These are phyloP conservation scores for Calephelis perditalis DNA, from an alignment of 2,888 invertebrate genomes.

Conservation along the genomic window DNA sequence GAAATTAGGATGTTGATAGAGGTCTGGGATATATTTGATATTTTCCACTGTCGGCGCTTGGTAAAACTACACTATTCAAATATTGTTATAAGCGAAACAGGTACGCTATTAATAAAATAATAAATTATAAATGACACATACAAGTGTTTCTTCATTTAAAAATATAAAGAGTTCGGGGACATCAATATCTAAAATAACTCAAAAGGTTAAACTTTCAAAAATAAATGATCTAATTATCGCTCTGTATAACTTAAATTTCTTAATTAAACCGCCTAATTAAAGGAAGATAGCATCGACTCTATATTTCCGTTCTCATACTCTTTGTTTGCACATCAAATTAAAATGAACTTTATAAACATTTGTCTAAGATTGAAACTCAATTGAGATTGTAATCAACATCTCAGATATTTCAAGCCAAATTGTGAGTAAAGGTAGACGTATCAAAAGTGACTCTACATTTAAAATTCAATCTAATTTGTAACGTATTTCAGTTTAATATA, in stretches of 20 bases:
- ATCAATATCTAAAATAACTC: not conserved
- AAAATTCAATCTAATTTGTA: constrained; percentile 9
- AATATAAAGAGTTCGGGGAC: not conserved
- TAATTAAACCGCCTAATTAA: constrained; percentile 70
- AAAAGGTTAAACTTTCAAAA: constrained; percentile 2
- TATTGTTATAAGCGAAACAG: no score
- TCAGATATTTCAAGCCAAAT: constrained; percentile 9
- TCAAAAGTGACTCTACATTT: not conserved
- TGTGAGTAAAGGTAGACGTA: not conserved
- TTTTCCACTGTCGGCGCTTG: no score
- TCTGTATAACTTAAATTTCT: constrained; percentile 53
- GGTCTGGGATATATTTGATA: not conserved
- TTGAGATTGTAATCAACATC: not conserved
- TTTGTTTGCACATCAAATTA: constrained; percentile 12
- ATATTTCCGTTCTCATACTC: constrained; percentile 34
- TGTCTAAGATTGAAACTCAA: not conserved
- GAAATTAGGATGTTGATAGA: not conserved
- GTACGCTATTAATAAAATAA: no score
- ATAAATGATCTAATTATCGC: constrained; percentile 67
- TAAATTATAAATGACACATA: no score
- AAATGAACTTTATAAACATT: constrained; percentile 7
- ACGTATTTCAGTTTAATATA: constrained; percentile 1
- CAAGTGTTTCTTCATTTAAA: no score
- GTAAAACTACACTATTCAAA: no score
- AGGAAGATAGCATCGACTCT: constrained; percentile 32